Evolutionary conservation across 2,797 vertebrate genomes (phyloP), one percentile per base, ranked within the genome.

Genomic region (Euphonia xanthogaster): DNA sequence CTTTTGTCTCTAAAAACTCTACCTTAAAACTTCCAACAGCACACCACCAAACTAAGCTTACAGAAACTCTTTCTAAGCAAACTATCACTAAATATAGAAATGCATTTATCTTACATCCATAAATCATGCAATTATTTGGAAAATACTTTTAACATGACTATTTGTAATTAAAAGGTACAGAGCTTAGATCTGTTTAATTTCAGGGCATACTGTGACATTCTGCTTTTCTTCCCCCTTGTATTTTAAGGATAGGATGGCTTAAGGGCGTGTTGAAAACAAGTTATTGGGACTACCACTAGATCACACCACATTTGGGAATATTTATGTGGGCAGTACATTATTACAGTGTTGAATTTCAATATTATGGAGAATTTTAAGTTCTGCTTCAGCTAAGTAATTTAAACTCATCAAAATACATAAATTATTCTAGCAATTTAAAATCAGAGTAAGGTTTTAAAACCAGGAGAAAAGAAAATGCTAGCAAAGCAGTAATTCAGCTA

Each of bases 61-160:
- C 31, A 77, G 80, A 94, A 94, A 24, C 7, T n/a, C 12, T 71
- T 88, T 67, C 61, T 71, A 85, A 89, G 74, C 48, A 93, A 86
- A 81, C 48, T 50, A 85, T 55, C 53, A n/a, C 91, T 94, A 95
- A 93, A 90, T 83, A 88, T 37, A 97, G 93, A 91, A 92, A 82
- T 45, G 37, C 51, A 74, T 74, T 91, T 93, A 72, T 71, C 65
- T 71, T 83, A 61, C 30, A 75, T 30, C 58, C 66, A 86, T 88
- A 83, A 96, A 94, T 95, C 75, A 90, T 75, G 47, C 6, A 94
- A 94, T 90, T 95, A 95, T 94, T 95, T 95, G 73, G 93, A 95
- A 96, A 91, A 91, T 91, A 91, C 61, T 94, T 95, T 80, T 81
- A 94, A 88, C 58, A 23, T 61, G 24, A 94, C 45, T 72, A 88